A percentile compares a stretch with the other conserved stretches of the same genome.
These are phyloP conservation scores for Xenops minutus DNA, from an alignment of 2,797 vertebrate species.

Conservation along the genomic window DNA sequence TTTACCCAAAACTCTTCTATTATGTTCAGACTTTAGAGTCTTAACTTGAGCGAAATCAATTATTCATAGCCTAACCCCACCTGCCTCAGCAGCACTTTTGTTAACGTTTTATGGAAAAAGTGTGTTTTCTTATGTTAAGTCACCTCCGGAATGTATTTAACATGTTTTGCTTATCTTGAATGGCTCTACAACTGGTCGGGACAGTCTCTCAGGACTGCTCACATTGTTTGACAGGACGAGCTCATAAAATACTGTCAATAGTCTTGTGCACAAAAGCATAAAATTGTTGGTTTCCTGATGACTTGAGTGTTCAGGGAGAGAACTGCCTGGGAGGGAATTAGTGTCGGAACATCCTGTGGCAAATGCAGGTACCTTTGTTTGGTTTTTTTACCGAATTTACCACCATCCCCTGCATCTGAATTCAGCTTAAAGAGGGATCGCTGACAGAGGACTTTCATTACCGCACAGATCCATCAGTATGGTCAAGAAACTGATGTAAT, in stretches of 20 bases:
- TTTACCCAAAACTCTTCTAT: neutral
- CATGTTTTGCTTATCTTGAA: neutral
- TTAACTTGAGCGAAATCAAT: neutral
- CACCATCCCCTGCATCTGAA: neutral
- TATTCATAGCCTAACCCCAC: neutral
- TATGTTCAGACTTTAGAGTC: neutral
- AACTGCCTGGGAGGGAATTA: neutral
- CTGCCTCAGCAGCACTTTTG: neutral
- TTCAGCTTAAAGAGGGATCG: neutral
- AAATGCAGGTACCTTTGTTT: neutral
- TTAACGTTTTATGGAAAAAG: neutral
- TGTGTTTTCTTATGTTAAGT: conserved; percentile 1
- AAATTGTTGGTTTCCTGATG: neutral
- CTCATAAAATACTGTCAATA: neutral
- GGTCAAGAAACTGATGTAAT: neutral
- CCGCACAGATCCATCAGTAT: neutral
- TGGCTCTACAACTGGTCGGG: neutral
- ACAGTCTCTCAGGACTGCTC: neutral
- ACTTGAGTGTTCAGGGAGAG: neutral
- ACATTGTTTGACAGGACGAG: neutral
- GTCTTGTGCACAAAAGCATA: neutral
- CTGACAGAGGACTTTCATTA: neutral
- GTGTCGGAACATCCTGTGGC: neutral
- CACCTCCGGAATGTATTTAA: conserved; percentile 18
- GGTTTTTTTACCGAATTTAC: neutral